phyloP scores from a whole-genome alignment of 2,113 vertebrate species.

The Arothron firmamentum region DNA sequence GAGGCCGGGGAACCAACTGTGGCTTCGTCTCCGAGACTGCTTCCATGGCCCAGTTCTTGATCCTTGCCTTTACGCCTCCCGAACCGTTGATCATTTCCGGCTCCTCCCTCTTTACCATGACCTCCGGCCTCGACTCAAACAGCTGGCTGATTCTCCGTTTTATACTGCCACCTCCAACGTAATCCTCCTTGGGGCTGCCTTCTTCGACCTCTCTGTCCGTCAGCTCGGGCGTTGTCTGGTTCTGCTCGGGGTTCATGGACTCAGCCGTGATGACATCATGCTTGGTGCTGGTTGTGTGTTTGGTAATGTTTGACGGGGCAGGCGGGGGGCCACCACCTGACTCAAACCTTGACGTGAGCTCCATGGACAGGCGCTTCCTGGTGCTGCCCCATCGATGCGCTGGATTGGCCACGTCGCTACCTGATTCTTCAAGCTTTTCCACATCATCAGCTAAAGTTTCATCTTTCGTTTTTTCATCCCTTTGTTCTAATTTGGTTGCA shows the following conservation, averaged over 20 bases:
- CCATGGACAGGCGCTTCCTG: conserved; percentile 60
- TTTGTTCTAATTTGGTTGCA: conserved; percentile 9
- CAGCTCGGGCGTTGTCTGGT: not conserved
- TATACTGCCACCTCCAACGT: conserved; percentile 50
- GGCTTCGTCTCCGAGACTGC: conserved; percentile 29
- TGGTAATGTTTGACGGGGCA: not conserved
- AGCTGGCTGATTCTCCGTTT: conserved; percentile 69
- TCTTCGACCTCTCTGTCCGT: conserved; percentile 25
- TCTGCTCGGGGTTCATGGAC: conserved; percentile 3
- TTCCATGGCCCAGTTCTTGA: conserved; percentile 60
- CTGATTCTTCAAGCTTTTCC: conserved; percentile 24
- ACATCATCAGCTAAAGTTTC: not conserved
- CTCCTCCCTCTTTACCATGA: conserved; percentile 44
- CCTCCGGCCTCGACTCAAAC: conserved; percentile 59
- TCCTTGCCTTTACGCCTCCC: conserved; percentile 63
- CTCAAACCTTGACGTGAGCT: conserved; percentile 70
- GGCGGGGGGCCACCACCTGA: conserved; percentile 16
- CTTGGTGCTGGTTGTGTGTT: conserved; percentile 19
- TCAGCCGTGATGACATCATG: conserved; percentile 4
- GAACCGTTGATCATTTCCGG: conserved; percentile 28
- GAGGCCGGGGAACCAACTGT: conserved; percentile 2
- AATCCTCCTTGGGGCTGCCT: conserved; percentile 25
- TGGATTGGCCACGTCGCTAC: not conserved
- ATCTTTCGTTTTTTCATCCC: conserved; percentile 14
- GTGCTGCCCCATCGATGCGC: conserved; percentile 9